Conservation (phyloP, 2,113 vertebrate species). For the Cavia porcellus region DNA sequence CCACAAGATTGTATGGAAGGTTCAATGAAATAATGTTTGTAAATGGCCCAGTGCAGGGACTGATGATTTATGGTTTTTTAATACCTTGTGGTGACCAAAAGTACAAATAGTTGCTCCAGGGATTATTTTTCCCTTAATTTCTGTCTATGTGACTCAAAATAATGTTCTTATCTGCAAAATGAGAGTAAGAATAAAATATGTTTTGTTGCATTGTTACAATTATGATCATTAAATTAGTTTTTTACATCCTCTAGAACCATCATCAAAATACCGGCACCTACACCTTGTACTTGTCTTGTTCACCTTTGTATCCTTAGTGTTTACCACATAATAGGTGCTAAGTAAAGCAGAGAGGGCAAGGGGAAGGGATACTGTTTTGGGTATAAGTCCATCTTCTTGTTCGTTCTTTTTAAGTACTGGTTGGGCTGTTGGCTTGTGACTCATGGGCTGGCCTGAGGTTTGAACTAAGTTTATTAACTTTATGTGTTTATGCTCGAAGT, state of each 20-base stretch:
- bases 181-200: background rate
- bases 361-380: background rate
- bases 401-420: background rate
- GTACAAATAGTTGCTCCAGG: background rate
- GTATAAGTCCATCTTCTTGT: background rate
- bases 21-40: background rate
- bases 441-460: background rate
- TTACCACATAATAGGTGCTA: background rate
- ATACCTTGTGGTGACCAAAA: background rate
- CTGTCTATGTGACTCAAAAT: background rate
- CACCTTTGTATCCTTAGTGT: background rate
- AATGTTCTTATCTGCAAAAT: slow-evolving; percentile 8
- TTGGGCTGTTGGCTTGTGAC: background rate
- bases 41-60: background rate
- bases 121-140: background rate
- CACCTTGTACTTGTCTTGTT: background rate
- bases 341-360: background rate
- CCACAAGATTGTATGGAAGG: background rate
- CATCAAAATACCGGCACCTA: background rate
- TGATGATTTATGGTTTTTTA: background rate
- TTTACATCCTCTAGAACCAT: background rate
- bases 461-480: slow-evolving; percentile 36
- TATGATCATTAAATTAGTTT: background rate
- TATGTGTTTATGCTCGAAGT: slow-evolving; percentile 39
- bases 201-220: background rate